Percentiles rank a stretch among this genome's conserved stretches.
Conservation (phyloP, 2,113 vertebrate genomes). For the Silurus glanis region DNA sequence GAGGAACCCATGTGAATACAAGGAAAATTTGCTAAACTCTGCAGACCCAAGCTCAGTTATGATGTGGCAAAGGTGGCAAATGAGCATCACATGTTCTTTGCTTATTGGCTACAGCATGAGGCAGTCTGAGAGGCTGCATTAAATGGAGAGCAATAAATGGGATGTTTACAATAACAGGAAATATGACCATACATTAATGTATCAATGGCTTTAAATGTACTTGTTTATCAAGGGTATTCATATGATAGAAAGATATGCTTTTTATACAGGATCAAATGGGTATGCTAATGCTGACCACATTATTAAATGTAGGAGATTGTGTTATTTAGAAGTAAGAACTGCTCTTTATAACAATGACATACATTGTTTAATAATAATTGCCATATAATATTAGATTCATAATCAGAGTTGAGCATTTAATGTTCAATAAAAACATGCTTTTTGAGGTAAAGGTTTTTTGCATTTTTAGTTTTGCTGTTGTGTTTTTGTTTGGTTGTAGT, state of each 20-base stretch:
- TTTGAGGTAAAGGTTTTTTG: not conserved
- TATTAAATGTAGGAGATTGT: not conserved
- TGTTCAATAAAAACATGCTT: not conserved
- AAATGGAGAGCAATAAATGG: not conserved
- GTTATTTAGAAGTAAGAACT: not conserved
- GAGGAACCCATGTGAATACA: not conserved
- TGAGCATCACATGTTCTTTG: not conserved
- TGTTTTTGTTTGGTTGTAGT: not conserved
- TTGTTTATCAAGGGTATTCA: no score
- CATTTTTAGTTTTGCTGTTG: not conserved
- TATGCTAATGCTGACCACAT: not conserved
- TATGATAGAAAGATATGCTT: not conserved
- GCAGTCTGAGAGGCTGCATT: not conserved
- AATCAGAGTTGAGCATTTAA: not conserved
- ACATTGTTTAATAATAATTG: no score
- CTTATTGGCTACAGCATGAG: not conserved
- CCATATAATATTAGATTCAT: no score
- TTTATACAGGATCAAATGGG: not conserved
- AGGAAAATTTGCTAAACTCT: not conserved
- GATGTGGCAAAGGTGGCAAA: not conserved
- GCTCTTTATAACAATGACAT: no score
- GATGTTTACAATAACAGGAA: no score
- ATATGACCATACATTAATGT: no score
- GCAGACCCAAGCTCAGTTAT: not conserved
- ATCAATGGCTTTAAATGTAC: no score